Evolutionary conservation across 2,797 vertebrate genomes (phyloP).

Genomic region (Todus mexicanus): DNA sequence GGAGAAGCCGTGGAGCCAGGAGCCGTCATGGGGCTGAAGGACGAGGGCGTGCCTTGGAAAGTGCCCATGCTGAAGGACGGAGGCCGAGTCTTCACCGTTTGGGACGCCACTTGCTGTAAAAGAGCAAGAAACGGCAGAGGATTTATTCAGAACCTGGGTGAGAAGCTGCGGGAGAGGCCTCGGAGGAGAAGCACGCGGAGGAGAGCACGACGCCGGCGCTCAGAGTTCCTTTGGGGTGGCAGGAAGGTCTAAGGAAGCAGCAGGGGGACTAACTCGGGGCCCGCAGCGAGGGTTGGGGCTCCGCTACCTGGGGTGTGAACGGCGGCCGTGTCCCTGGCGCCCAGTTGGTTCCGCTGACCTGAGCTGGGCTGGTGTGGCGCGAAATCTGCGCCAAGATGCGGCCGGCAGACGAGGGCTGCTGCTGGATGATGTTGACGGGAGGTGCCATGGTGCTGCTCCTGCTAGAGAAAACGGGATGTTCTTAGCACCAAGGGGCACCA

Average conservation of each 20-base stretch:
- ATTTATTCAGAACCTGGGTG: not conserved
- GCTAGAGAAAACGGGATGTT: not conserved
- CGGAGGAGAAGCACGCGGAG: not conserved
- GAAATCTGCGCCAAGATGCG: constrained; percentile 92
- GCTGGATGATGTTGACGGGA: constrained; percentile 78
- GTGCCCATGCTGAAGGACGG: constrained; percentile 78
- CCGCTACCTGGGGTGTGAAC: constrained; percentile 86
- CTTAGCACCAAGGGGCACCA: too few relatives aligned
- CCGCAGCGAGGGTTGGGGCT: not conserved
- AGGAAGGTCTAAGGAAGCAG: not conserved
- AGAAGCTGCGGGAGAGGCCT: not conserved
- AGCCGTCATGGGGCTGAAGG: constrained; percentile 78
- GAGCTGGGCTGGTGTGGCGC: constrained; percentile 81
- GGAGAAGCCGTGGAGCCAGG: constrained; percentile 52
- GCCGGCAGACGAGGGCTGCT: constrained; percentile 76
- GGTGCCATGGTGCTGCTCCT: constrained; percentile 82
- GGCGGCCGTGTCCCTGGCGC: constrained; percentile 74
- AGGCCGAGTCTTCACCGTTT: constrained; percentile 81
- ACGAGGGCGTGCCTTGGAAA: constrained; percentile 79
- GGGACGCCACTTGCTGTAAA: constrained; percentile 77
- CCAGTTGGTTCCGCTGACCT: constrained; percentile 71
- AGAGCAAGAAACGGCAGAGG: not conserved
- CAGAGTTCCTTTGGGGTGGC: too few relatives aligned
- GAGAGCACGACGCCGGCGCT: too few relatives aligned
- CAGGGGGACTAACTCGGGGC: rapidly evolving